These are phyloP conservation scores for Xylota sylvarum DNA, from an alignment of 2,888 invertebrate genomes.

Conservation along the genomic window DNA sequence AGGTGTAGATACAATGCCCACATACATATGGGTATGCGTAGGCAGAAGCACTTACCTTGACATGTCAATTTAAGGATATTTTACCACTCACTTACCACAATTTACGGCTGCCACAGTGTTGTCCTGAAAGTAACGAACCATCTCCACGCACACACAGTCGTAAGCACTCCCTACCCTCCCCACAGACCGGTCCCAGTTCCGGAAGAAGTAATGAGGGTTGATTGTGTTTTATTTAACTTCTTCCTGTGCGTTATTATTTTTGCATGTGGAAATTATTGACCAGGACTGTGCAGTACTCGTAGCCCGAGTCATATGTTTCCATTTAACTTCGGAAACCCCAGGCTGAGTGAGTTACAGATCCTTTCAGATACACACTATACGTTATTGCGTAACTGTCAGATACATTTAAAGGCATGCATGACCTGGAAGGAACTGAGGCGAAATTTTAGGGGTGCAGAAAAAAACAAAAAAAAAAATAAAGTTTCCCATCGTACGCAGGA, in stretches of 20 bases:
- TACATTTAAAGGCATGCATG: conserved; percentile 43
- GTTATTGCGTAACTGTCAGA: conserved; percentile 41
- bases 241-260: conserved; percentile 67
- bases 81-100: conserved; percentile 77
- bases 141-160: conserved; percentile 58
- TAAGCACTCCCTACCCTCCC: not conserved
- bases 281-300: conserved; percentile 15
- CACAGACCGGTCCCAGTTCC: not conserved
- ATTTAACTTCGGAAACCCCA: conserved; percentile 41
- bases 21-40: conserved; percentile 56
- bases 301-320: conserved; percentile 50
- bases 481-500: conserved; percentile 14
- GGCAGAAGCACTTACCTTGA: conserved; percentile 73
- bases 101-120: conserved; percentile 71
- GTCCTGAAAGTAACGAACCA: conserved; percentile 69
- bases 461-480: not conserved
- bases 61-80: conserved; percentile 76
- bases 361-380: conserved; percentile 12
- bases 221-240: conserved; percentile 60
- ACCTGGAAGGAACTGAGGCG: conserved; percentile 17
- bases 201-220: conserved; percentile 61
- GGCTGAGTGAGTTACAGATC: conserved; percentile 39
- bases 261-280: conserved; percentile 70
- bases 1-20: conserved; percentile 6
- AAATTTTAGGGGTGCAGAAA: conserved; percentile 44